Evolutionary conservation across 2,888 invertebrate species (phyloP).

Genomic region (Dryadula phaetusa): DNA sequence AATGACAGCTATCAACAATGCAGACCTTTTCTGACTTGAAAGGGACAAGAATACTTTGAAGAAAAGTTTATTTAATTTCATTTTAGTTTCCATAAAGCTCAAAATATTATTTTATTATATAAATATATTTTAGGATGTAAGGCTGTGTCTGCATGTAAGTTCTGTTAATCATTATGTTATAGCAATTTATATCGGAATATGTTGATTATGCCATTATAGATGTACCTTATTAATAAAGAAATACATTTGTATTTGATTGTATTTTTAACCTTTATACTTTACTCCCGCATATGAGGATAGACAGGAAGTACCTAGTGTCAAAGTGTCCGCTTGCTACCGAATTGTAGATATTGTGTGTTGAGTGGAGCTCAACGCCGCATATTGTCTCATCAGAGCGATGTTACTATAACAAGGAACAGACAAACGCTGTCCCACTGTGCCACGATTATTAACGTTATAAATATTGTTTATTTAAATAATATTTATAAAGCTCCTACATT

Average conservation of each 20-base stretch:
- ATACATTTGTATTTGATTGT: conserved; percentile 35
- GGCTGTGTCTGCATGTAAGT: conserved; percentile 36
- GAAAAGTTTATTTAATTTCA: not conserved
- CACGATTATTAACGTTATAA: too few relatives aligned
- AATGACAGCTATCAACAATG: conserved; percentile 12
- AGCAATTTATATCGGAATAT: conserved; percentile 34
- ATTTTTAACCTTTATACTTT: conserved; percentile 27
- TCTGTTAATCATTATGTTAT: conserved; percentile 32
- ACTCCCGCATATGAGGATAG: too few relatives aligned
- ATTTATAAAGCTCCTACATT: too few relatives aligned
- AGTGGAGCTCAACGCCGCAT: too few relatives aligned
- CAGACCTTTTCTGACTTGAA: conserved; percentile 21
- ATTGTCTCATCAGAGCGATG: too few relatives aligned
- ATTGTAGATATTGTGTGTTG: too few relatives aligned
- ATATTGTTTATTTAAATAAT: too few relatives aligned
- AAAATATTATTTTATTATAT: not conserved
- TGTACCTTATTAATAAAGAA: conserved; percentile 46
- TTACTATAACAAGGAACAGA: too few relatives aligned
- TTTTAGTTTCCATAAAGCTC: conserved; percentile 2
- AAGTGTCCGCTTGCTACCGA: too few relatives aligned
- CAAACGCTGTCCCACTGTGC: too few relatives aligned
- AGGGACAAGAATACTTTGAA: conserved; percentile 1
- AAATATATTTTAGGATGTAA: conserved; percentile 17
- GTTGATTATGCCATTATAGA: conserved; percentile 45
- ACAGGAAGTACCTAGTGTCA: too few relatives aligned